Base-by-base conservation (phyloP, 2,113 vertebrate species). In the Cyanoramphus novaezelandiae region DNA sequence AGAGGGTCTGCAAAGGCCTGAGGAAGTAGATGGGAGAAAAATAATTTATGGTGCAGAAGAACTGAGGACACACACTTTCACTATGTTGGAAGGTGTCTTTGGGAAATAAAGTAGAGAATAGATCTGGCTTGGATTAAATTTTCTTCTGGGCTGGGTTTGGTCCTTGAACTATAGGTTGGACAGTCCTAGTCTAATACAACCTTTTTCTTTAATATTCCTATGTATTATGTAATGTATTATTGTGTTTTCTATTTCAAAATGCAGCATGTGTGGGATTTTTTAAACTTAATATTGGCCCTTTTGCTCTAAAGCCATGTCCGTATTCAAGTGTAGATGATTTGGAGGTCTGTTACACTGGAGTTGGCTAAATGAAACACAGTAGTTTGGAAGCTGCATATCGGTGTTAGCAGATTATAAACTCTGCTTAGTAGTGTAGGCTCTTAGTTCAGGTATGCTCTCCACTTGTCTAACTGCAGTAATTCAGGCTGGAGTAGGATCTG, bases 41-140 rank as follows among this genome's bases (percentile, higher is more conserved):
- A 63, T 43, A 37, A 14, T 64, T 62, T 47, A 21, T 7, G 33
- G 13, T 78, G 13, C 50, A 53, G 46, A 75, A 53, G 43, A 80
- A 24, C 8, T 33, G 47, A 71, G 63, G 23, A 50, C 25, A 6
- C 0, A 1, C 44, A 8, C 14, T 18, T 81, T 50, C 1, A 1
- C 24, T 13, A 0, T 35, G 35, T 82, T 50, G 47, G 41, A 82
- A 78, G 5, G 43, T 35, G 10, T 55, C 39, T 82, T 80, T 27
- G 7, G 39, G 29, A 88, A 72, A 17, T 50, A 25, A 71, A 11
- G 5, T 35, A 43, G 31, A 74, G 6, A 53, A 21, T n/a, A 63
- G 37, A 29, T 91, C 43, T 82, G 28, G 1, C 23, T 89, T 52
- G 53, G 41, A 74, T 89, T 50, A 23, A 14, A 3, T 49, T 93